Evolutionary conservation across 1,140 invertebrate species (phyloP).

Genomic region (Drosophila malerkotliana): DNA sequence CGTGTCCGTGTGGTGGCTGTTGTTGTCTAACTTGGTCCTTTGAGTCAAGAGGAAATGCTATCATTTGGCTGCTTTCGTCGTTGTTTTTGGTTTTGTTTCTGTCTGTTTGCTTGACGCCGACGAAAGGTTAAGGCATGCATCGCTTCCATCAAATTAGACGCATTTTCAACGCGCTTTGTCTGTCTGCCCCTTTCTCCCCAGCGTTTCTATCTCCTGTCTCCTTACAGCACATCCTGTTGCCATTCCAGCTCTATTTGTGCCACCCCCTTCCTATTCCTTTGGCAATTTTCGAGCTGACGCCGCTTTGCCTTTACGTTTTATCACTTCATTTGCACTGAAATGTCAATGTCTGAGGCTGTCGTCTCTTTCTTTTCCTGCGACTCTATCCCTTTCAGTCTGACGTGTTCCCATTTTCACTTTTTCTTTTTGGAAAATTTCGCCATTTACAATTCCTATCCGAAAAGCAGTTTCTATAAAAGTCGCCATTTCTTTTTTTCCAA

Average conservation of each 20-base stretch:
- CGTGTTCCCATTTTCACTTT: conserved; percentile 23
- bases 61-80: conserved; percentile 40
- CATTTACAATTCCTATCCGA: background rate
- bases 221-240: conserved; percentile 12
- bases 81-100: conserved; percentile 35
- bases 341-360: conserved; percentile 65
- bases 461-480: background rate
- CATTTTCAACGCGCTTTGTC: conserved; percentile 56
- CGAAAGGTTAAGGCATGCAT: conserved; percentile 46
- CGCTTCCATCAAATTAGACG: conserved; percentile 68
- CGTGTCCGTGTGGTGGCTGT: conserved; percentile 25
- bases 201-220: conserved; percentile 1
- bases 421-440: background rate
- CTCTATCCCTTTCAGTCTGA: conserved; percentile 6
- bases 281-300: conserved; percentile 60
- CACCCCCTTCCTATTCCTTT: conserved; percentile 13
- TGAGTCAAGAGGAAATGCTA: conserved; percentile 52
- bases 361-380: conserved; percentile 4
- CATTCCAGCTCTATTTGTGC: conserved; percentile 4
- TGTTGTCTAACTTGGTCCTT: conserved; percentile 33
- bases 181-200: conserved; percentile 13
- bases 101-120: conserved; percentile 46
- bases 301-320: conserved; percentile 61
- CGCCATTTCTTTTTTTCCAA: background rate
- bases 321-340: conserved; percentile 76